Percentiles rank a stretch among this genome's conserved stretches.
Conservation (phyloP, 2,797 vertebrate genomes). For the Melanotaenia maccullochi region DNA sequence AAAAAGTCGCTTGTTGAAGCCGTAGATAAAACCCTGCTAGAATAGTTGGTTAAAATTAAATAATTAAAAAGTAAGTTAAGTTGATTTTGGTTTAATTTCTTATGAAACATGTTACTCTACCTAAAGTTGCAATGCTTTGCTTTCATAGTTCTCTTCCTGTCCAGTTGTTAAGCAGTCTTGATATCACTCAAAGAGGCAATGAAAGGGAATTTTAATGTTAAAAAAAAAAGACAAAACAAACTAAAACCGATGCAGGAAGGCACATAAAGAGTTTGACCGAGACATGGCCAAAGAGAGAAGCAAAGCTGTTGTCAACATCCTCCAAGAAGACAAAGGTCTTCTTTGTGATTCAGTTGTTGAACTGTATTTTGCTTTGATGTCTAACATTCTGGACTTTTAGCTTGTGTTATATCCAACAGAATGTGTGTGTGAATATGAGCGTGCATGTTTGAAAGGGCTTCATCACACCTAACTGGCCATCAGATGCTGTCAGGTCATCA, state of each 20-base stretch:
- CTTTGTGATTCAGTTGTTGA: slow-evolving; percentile 60
- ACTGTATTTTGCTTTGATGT: slow-evolving; percentile 56
- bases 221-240: neutral
- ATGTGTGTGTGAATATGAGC: slow-evolving; percentile 9
- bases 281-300: slow-evolving; percentile 15
- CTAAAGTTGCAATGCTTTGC: neutral
- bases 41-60: neutral
- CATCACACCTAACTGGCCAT: neutral
- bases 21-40: neutral
- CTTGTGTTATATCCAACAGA: slow-evolving; percentile 42
- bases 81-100: slow-evolving; percentile 3
- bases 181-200: slow-evolving; percentile 4
- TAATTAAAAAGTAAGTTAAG: slow-evolving; percentile 6
- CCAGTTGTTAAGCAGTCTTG: slow-evolving; percentile 5
- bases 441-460: neutral
- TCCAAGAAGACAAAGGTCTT: slow-evolving; percentile 58
- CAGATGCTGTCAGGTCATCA: slow-evolving; percentile 9
- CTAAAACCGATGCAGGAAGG: neutral
- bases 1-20: slow-evolving; percentile 28
- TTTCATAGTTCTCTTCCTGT: neutral
- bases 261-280: neutral
- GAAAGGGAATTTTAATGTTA: neutral
- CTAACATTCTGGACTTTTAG: slow-evolving; percentile 47
- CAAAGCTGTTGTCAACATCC: slow-evolving; percentile 48
- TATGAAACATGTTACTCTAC: neutral